A percentile compares a stretch with the other conserved stretches of the same genome.
These are phyloP conservation scores for Agriotes lineatus DNA, from an alignment of 2,888 invertebrate genomes.

Conservation along the genomic window DNA sequence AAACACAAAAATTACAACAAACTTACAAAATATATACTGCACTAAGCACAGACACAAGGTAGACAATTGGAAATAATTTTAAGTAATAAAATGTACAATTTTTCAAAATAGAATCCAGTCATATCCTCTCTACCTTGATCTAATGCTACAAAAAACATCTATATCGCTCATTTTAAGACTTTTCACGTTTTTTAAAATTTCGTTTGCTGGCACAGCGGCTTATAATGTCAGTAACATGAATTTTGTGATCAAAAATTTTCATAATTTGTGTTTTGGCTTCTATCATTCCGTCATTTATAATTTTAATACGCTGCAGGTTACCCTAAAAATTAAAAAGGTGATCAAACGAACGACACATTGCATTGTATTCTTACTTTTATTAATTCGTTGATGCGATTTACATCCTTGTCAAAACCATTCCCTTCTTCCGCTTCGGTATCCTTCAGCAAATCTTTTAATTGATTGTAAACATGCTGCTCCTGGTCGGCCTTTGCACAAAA, in stretches of 20 bases:
- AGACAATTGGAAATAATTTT: neutral
- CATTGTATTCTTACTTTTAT: conserved; percentile 70
- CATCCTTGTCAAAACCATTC: conserved; percentile 60
- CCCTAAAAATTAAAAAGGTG: conserved; percentile 73
- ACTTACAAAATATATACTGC: neutral
- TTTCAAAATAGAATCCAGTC: neutral
- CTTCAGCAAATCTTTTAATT: conserved; percentile 62
- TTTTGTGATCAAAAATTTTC: conserved; percentile 92
- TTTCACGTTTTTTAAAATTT: conserved; percentile 92
- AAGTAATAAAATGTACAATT: neutral
- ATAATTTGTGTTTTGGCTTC: conserved; percentile 91
- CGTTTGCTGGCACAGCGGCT: conserved; percentile 92
- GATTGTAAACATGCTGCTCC: conserved; percentile 67
- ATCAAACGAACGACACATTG: neutral
- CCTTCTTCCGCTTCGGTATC: conserved; percentile 63
- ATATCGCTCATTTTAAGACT: conserved; percentile 60
- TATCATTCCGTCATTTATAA: conserved; percentile 90
- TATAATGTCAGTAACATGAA: conserved; percentile 89
- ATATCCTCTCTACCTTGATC: conserved; percentile 2
- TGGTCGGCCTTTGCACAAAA: conserved; percentile 66
- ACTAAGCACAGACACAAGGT: conserved; percentile 4
- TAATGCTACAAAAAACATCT: neutral
- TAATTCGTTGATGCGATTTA: conserved; percentile 70
- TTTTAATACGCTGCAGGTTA: conserved; percentile 93
- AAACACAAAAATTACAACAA: conserved; percentile 5